A percentile compares a stretch with the other conserved stretches of the same genome.
phyloP scores from a whole-genome alignment of 2,888 invertebrate genomes.

The Drosophila planitibia region DNA sequence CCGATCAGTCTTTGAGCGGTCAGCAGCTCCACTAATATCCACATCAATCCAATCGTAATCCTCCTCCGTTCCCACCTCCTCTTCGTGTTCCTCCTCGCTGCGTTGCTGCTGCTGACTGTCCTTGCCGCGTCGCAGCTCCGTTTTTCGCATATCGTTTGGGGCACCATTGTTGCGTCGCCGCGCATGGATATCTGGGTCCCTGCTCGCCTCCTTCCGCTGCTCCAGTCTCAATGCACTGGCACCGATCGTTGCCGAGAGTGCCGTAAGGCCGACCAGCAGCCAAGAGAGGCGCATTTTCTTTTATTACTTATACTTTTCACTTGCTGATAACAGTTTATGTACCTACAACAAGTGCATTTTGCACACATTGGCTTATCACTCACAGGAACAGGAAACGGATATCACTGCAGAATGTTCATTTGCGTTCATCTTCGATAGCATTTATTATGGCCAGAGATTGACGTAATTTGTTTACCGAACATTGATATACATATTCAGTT shows the following conservation, averaged over 20 bases:
- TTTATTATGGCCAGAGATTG: constrained; percentile 1
- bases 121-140: constrained; percentile 18
- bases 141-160: not conserved
- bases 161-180: constrained; percentile 26
- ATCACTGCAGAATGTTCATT: constrained; percentile 12
- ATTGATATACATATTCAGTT: not conserved
- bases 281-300: constrained; percentile 36
- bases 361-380: constrained; percentile 37
- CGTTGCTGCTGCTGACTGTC: constrained; percentile 16
- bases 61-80: constrained; percentile 25
- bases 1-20: constrained; percentile 20
- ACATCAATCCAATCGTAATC: constrained; percentile 66
- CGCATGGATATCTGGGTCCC: constrained; percentile 12
- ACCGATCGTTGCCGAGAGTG: constrained; percentile 30
- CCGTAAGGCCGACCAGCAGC: constrained; percentile 35
- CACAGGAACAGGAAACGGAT: constrained; percentile 31
- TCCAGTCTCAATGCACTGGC: constrained; percentile 44
- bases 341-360: constrained; percentile 50
- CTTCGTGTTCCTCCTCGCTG: constrained; percentile 55
- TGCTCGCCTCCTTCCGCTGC: constrained; percentile 42
- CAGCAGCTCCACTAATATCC: constrained; percentile 50
- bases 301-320: constrained; percentile 23
- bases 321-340: constrained; percentile 38
- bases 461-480: constrained; percentile 7
- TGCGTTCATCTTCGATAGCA: constrained; percentile 9